Evolutionary conservation across 2,113 vertebrate species (phyloP).

Genomic region (Bubo bubo): DNA sequence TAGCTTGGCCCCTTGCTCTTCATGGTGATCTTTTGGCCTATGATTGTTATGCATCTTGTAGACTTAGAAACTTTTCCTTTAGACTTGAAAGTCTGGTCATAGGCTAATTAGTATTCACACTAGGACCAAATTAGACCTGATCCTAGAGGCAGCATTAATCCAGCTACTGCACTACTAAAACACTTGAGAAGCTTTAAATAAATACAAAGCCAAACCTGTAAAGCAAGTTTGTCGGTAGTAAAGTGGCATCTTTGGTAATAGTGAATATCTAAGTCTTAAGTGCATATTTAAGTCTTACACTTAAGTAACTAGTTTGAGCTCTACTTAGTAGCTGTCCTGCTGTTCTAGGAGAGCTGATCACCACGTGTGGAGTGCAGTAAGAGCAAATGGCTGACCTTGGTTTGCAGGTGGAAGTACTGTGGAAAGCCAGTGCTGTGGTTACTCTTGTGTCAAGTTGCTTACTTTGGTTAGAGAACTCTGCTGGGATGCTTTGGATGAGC

Average conservation of each 20-base stretch:
- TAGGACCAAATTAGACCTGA: not conserved
- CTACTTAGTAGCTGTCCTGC: not conserved
- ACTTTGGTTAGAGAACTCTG: not conserved
- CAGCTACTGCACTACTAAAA: not conserved
- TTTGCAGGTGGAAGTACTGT: not conserved
- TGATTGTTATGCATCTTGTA: not conserved
- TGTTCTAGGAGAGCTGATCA: not conserved
- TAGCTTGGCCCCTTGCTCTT: not conserved
- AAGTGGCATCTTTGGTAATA: fast-evolving
- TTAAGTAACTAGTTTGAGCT: fast-evolving
- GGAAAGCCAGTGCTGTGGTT: not conserved
- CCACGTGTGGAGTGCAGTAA: not conserved
- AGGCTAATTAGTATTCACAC: not conserved
- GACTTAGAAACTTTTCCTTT: not conserved
- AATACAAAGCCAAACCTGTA: not conserved
- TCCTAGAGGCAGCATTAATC: not conserved
- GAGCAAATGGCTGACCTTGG: not conserved
- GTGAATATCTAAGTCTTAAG: not conserved
- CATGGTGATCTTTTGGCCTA: not conserved
- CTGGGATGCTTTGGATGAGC: not conserved
- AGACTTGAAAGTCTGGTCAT: not conserved
- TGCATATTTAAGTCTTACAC: not conserved
- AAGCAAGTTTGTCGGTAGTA: not conserved
- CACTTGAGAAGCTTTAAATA: not conserved
- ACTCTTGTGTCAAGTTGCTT: not conserved